Conservation (phyloP, 2,888 invertebrate species). For the Ganaspis brasiliensis region DNA sequence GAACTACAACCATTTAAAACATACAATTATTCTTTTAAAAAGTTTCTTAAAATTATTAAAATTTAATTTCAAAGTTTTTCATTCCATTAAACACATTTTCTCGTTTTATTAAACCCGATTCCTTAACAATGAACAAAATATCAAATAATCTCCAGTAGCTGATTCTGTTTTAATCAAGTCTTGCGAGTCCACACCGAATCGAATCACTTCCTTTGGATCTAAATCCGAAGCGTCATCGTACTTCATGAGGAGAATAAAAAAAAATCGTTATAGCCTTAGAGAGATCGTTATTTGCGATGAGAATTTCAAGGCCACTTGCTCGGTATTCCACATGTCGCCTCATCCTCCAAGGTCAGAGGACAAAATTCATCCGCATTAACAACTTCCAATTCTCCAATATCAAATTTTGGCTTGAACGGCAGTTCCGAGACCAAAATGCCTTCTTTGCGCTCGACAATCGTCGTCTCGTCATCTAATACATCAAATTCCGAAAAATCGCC, state of each 20-base stretch:
- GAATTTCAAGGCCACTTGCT: slow-evolving; percentile 70
- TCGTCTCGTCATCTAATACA: slow-evolving; percentile 58
- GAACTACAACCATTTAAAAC: too few species aligned
- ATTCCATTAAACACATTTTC: too few species aligned
- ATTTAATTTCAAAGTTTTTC: too few species aligned
- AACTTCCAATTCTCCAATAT: slow-evolving; percentile 73
- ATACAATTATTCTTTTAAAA: too few species aligned
- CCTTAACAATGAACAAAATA: too few species aligned
- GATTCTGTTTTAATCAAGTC: background rate
- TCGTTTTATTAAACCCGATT: too few species aligned
- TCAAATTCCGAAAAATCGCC: slow-evolving; percentile 76
- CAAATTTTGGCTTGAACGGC: slow-evolving; percentile 74
- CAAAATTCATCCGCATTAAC: slow-evolving; percentile 76
- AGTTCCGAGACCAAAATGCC: slow-evolving; percentile 71
- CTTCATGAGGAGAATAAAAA: background rate
- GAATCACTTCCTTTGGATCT: slow-evolving; percentile 24
- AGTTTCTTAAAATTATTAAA: too few species aligned
- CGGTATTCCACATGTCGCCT: slow-evolving; percentile 69
- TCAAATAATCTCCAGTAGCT: too few species aligned
- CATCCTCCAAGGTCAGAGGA: slow-evolving; percentile 75
- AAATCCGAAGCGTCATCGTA: slow-evolving; percentile 33
- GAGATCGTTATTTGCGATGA: slow-evolving; percentile 43
- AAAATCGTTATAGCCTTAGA: slow-evolving; percentile 1
- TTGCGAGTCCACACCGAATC: background rate
- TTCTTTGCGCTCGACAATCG: slow-evolving; percentile 49